Evolutionary conservation across 2,797 vertebrate genomes (phyloP).

Genomic region (Darevskia mixta): DNA sequence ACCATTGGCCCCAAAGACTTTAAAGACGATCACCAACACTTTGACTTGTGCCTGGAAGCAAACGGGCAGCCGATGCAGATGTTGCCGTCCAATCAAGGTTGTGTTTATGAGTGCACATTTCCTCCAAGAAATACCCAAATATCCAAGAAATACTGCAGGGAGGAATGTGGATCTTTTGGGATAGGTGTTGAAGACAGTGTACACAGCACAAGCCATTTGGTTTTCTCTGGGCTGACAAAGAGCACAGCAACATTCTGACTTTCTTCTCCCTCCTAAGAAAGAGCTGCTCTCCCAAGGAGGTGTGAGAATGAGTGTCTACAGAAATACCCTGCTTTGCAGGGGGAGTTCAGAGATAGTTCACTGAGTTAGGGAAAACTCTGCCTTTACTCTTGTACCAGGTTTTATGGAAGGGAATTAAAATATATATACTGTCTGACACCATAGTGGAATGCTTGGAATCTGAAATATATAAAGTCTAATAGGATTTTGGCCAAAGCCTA

Average conservation of each 20-base stretch:
- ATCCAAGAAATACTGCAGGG: no score
- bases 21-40: no score
- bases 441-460: neutral
- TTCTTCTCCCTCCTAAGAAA: neutral
- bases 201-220: neutral
- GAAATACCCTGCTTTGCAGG: neutral
- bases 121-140: neutral
- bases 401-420: neutral
- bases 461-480: neutral
- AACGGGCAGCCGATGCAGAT: no score
- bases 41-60: no score
- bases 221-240: neutral
- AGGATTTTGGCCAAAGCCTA: conserved; percentile 10
- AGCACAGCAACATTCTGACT: neutral
- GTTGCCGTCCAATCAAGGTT: neutral
- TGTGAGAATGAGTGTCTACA: neutral
- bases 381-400: neutral
- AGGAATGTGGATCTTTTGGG: neutral
- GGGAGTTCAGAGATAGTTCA: neutral
- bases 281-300: neutral
- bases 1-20: no score
- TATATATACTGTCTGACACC: neutral
- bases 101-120: neutral
- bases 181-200: neutral
- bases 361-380: neutral